phyloP scores from a whole-genome alignment of 2,888 invertebrate species.

The Trilocha varians region DNA sequence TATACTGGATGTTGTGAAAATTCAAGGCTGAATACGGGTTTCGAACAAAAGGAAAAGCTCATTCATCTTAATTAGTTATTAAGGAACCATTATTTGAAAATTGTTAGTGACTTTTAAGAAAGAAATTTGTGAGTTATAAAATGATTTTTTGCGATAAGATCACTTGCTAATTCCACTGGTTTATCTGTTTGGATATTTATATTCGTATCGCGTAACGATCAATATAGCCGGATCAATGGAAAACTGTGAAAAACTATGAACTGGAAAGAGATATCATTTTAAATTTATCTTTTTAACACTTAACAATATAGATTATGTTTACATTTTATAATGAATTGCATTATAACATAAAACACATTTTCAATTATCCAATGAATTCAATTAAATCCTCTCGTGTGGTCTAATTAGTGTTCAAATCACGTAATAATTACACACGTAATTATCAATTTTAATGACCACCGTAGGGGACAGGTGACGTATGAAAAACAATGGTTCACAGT shows the following conservation, averaged over 20 bases:
- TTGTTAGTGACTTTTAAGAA: no score
- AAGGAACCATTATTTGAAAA: not conserved
- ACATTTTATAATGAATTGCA: no score
- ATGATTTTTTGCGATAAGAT: no score
- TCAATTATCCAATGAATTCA: not conserved
- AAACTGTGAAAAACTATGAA: no score
- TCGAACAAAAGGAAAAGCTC: not conserved
- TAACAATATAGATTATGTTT: no score
- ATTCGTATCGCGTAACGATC: no score
- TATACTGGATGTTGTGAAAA: not conserved
- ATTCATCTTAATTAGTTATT: not conserved
- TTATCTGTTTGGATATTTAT: no score
- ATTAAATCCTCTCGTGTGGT: slow-evolving; percentile 8
- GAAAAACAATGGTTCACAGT: slow-evolving; percentile 41
- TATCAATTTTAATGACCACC: slow-evolving; percentile 43
- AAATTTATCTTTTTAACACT: no score
- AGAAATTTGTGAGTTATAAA: no score
- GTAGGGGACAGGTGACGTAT: slow-evolving; percentile 40
- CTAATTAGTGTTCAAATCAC: slow-evolving; percentile 13
- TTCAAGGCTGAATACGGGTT: not conserved
- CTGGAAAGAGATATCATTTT: no score
- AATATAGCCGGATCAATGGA: no score
- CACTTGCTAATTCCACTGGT: no score
- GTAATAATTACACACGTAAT: slow-evolving; percentile 35
- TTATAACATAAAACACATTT: not conserved